Evolutionary conservation across 2,797 vertebrate species (phyloP), one percentile per base, ranked within the genome.

Genomic region (Knipowitschia caucasica): DNA sequence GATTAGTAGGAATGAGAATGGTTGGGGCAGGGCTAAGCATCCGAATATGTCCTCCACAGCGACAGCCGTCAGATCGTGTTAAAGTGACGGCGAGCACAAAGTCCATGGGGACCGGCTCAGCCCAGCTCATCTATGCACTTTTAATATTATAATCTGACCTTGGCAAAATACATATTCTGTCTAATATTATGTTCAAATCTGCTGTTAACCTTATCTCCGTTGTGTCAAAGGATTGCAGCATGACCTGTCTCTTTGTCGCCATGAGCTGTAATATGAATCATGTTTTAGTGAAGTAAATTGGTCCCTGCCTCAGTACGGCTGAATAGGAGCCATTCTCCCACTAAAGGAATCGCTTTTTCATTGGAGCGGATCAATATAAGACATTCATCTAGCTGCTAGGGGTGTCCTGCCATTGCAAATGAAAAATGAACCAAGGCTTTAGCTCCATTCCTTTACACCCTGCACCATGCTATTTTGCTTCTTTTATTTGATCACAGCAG

Each of bases 21-120:
- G 72, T 84, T 70, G 76, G 87, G 85, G 82, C 81, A 83, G 85
- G 66, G 75, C 59, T 81, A 73, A 88, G 83, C 87, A 84, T 89
- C 72, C 82, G 75, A 77, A 60, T 87, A 86, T 91, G 88, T 89
- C 86, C 86, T 73, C 68, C 63, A 43, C 77, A 56, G 84, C 89
- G 86, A 91, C 84, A 86, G 77, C 79, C 85, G 68, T 92, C 88
- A 79, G 90, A 86, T 92, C 90, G 88, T 88, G 91, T 91, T 86
- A 89, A 84, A 91, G 80, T 89, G 90, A 92, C 87, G 89, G 80
- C 85, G 56, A 54, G 77, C 5, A 2, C 50, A 20, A 11, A 75
- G 78, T 82, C 86, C 91, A 81, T 54, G 47, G 67, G 76, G 87
- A 91, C 84, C 85, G 80, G 91, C 90, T 91, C 86, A 79, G 52